Conservation (phyloP, 2,797 vertebrate genomes). For the Crotalus adamanteus region DNA sequence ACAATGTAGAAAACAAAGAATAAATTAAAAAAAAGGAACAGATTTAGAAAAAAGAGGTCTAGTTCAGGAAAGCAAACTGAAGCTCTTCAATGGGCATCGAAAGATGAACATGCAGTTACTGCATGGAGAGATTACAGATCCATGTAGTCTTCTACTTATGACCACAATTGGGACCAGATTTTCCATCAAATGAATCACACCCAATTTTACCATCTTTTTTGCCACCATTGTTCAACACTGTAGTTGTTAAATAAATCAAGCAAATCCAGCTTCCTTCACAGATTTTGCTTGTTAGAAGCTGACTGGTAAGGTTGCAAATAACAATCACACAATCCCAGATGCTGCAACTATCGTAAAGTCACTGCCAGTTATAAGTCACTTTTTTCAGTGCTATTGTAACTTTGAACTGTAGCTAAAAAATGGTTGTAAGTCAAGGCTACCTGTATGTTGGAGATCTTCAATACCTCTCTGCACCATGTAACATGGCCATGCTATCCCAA, state of each 20-base stretch:
- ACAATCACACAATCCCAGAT: background rate
- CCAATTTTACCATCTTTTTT: background rate
- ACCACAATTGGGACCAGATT: background rate
- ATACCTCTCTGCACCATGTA: background rate
- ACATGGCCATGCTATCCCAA: background rate
- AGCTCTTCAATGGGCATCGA: background rate
- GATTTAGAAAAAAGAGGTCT: background rate
- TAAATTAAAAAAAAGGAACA: conserved; percentile 5
- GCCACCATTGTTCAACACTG: background rate
- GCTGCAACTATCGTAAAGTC: background rate
- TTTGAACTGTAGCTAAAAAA: no score
- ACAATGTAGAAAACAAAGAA: background rate
- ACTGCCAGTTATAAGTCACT: background rate
- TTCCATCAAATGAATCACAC: background rate
- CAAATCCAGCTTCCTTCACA: background rate
- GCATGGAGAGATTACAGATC: background rate
- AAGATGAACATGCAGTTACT: background rate
- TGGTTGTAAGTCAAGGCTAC: background rate
- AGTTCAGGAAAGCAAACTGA: background rate
- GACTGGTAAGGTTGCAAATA: background rate
- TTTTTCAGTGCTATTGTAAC: no score
- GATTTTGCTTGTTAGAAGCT: background rate
- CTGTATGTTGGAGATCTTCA: background rate
- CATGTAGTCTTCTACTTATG: no score
- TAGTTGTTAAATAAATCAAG: background rate